phyloP scores from a whole-genome alignment of 64 coral and sea anemone genomes.

The Cladopsammia gracilis region DNA sequence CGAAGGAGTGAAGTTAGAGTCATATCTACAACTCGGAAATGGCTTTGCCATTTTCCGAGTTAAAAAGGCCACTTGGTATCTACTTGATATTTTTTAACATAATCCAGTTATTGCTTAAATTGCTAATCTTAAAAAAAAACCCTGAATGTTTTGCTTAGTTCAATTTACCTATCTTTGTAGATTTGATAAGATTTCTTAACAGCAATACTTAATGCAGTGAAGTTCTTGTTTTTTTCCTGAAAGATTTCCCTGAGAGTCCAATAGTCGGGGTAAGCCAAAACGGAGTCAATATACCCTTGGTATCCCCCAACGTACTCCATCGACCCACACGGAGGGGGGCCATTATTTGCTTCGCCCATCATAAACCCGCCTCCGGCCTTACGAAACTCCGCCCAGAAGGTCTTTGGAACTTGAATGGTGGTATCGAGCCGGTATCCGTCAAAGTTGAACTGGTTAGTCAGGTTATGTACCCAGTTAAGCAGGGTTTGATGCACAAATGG shows the following conservation, averaged over 20 bases:
- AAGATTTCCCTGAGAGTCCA: constrained; percentile 76
- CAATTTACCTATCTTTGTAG: constrained; percentile 70
- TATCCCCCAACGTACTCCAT: constrained; percentile 61
- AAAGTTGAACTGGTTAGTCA: constrained; percentile 70
- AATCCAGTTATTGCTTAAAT: neutral
- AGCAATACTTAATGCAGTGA: constrained; percentile 49
- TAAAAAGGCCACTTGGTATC: no score
- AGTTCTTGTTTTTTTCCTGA: constrained; percentile 69
- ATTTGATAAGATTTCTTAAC: constrained; percentile 38
- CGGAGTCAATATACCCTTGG: constrained; percentile 66
- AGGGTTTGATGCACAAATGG: constrained; percentile 64
- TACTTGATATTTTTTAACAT: no score
- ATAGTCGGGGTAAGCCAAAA: constrained; percentile 74
- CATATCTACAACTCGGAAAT: no score
- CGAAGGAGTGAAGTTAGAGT: no score
- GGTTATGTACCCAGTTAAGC: constrained; percentile 62
- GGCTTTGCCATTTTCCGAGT: no score
- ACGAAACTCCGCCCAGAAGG: constrained; percentile 81
- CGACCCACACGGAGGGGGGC: constrained; percentile 67
- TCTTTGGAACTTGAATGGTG: constrained; percentile 77
- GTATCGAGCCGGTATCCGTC: constrained; percentile 84
- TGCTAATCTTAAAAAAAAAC: neutral
- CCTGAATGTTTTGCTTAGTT: neutral
- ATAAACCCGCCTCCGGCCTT: constrained; percentile 78
- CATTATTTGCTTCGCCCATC: constrained; percentile 80